Evolutionary conservation across 2,113 vertebrate genomes (phyloP).

Genomic region (Hirundichthys speculiger): DNA sequence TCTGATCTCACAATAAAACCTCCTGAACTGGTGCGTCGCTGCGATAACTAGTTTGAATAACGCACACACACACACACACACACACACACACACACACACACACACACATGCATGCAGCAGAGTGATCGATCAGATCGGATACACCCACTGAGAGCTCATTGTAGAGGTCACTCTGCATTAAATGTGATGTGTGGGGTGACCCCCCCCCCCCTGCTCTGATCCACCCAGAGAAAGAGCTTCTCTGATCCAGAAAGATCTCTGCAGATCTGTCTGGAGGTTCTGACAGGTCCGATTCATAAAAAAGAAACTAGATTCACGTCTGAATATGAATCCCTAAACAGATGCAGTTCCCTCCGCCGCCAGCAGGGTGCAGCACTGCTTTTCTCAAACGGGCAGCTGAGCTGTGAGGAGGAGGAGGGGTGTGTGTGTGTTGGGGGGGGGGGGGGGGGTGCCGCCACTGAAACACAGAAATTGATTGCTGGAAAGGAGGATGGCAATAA

Average conservation of each 20-base stretch:
- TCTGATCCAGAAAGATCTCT: slow-evolving; percentile 7
- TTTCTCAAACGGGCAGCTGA: slow-evolving; percentile 69
- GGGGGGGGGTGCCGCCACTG: slow-evolving; percentile 34
- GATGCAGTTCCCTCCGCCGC: slow-evolving; percentile 29
- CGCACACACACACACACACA: slow-evolving; percentile 1
- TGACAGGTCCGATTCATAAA: background rate
- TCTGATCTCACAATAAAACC: background rate
- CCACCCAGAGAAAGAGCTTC: slow-evolving; percentile 12
- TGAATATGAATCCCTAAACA: background rate
- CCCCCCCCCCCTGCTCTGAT: slow-evolving; percentile 37
- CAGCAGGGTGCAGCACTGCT: slow-evolving; percentile 96
- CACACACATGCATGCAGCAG: background rate
- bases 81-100: no score
- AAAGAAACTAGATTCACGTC: slow-evolving; percentile 1
- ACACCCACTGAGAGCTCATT: slow-evolving; percentile 64
- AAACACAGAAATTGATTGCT: slow-evolving; percentile 79
- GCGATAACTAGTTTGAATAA: slow-evolving; percentile 22
- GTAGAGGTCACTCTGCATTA: slow-evolving; percentile 70
- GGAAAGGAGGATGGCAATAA: slow-evolving; percentile 80
- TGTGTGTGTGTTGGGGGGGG: background rate
- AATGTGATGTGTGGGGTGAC: slow-evolving; percentile 55
- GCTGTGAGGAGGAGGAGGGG: background rate
- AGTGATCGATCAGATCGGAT: slow-evolving; percentile 66
- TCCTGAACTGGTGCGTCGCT: background rate
- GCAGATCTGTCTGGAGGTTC: background rate